Conservation (phyloP, 2,113 vertebrate species). For the Nothocercus nigrocapillus region DNA sequence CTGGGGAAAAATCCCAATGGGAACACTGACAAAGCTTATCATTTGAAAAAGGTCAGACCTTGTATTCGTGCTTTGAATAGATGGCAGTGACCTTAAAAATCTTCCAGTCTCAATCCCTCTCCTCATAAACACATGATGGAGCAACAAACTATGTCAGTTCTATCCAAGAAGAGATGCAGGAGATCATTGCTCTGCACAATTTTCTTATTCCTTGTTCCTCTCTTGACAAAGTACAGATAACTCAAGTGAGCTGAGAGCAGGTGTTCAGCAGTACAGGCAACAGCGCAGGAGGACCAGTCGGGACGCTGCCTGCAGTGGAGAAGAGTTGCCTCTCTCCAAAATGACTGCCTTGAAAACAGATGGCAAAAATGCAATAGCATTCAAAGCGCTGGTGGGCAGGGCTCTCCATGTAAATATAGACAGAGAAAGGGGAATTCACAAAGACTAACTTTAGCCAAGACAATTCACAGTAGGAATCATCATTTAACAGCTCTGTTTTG, state of each 20-base stretch:
- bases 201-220: not conserved
- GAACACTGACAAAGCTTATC: constrained; percentile 56
- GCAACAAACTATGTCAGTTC: not conserved
- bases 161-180: not conserved
- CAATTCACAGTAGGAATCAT: not conserved
- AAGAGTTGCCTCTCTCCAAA: not conserved
- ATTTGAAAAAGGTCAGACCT: constrained; percentile 74
- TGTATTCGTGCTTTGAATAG: constrained; percentile 50
- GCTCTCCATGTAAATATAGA: not conserved
- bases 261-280: not conserved
- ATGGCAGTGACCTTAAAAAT: constrained; percentile 68
- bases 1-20: constrained; percentile 66
- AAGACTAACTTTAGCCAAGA: not conserved
- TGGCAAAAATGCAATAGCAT: not conserved
- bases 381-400: not conserved
- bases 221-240: not conserved
- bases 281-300: not conserved
- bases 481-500: not conserved
- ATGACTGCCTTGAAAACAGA: not conserved
- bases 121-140: not conserved
- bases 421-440: not conserved
- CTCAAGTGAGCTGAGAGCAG: not conserved
- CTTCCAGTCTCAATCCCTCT: not conserved
- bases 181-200: not conserved
- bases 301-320: not conserved